A percentile compares a stretch with the other conserved stretches of the same genome.
These are phyloP conservation scores for Argynnis bischoffii DNA, from an alignment of 2,888 invertebrate genomes.

Conservation along the genomic window DNA sequence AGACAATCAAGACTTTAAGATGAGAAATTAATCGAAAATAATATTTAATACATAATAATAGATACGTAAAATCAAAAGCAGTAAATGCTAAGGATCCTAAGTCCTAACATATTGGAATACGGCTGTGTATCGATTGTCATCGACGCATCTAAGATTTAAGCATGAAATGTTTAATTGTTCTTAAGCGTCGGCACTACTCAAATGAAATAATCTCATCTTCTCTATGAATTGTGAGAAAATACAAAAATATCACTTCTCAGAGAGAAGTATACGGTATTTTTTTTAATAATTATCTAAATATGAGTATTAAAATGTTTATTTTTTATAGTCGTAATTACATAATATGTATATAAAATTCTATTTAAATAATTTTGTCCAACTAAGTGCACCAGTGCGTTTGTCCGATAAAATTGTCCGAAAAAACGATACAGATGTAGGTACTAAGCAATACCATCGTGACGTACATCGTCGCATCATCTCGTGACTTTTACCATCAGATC, in stretches of 20 bases:
- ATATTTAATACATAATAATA: background rate
- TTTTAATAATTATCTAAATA: background rate
- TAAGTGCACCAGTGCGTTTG: no score
- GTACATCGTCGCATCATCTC: no score
- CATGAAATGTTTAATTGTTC: conserved; percentile 32
- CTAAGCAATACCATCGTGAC: no score
- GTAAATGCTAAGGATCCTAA: conserved; percentile 1
- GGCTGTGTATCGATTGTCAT: conserved; percentile 3
- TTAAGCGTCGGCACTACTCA: conserved; percentile 5
- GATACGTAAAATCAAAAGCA: background rate
- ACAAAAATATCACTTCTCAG: conserved; percentile 12
- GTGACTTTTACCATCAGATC: no score
- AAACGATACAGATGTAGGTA: no score
- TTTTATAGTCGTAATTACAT: background rate
- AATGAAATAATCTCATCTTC: conserved; percentile 17
- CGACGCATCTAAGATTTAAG: conserved; percentile 16
- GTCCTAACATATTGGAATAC: conserved; percentile 8
- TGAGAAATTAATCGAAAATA: background rate
- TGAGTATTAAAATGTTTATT: background rate
- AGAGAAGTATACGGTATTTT: background rate
- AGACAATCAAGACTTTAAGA: background rate
- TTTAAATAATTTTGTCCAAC: no score
- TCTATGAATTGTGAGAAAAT: conserved; percentile 7
- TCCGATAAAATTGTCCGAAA: no score
- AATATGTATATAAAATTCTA: no score